Base-by-base conservation (phyloP, 2,113 vertebrate species). In the Prochilodus magdalenae region DNA sequence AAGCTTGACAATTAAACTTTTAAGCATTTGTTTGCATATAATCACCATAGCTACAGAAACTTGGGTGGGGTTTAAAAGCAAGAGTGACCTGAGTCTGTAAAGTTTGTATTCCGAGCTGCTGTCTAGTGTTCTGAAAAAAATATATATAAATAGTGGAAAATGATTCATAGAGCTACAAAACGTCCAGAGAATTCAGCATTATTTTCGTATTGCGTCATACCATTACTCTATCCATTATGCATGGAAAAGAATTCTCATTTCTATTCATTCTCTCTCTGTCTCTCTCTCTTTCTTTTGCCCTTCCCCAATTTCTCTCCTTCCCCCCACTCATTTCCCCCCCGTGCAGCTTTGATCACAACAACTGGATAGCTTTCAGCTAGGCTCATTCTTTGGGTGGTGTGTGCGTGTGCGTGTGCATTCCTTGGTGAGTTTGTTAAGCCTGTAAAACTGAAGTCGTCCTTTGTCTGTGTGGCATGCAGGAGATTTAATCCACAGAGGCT, bases 341-440 rank as follows among this genome's bases (percentile, higher is more conserved):
- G 49, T 33, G 82, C 82, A 83, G 75, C 84, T 85, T 86, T 86
- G 85, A 89, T 86, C 66, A 60, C 86, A 87, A 84, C 81, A 2
- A n/a, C 85, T 79, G 79, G 51, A 75, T 83, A 83, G 77, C 77
- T 79, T 79, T 79, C 79, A 79, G 72, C 75, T 74, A 79, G 65
- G 79, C 70, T 84, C 51, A 44, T 10, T 51, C 15, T 16, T 16
- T 12, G 59, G 49, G 27, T 29, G 62, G 57, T 73, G 57, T 24
- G 55, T 33, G 57, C 66, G 60, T 75, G 49, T 65, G 62, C 24
- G 65, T 13, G 69, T 27, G 24, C 82, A 85, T 86, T 86, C 79
- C 76, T 81, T 87, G 75, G 88, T 55, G 73, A 75, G 82, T 83
- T 86, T 89, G 86, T 87, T 85, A 87, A 85, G 77, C 78, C 87